Conservation (phyloP, 2,888 invertebrate genomes). For the Bombyx huttoni region DNA sequence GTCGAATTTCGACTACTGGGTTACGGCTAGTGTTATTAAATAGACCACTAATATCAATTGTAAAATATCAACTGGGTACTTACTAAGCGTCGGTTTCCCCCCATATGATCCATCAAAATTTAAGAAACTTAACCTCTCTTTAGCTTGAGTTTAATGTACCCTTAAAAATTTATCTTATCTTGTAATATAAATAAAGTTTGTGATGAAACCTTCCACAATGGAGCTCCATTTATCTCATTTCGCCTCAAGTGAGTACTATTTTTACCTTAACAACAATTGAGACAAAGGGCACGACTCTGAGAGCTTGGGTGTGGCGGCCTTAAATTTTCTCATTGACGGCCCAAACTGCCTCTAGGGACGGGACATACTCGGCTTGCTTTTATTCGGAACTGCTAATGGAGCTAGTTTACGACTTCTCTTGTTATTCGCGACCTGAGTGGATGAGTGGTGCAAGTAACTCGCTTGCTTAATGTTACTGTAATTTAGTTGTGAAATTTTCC, state of each 20-base stretch:
- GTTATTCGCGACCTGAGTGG: slow-evolving; percentile 59
- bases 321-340: slow-evolving; percentile 73
- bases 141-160: too few relatives aligned
- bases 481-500: not conserved
- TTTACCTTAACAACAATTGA: slow-evolving; percentile 43
- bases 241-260: not conserved
- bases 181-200: too few relatives aligned
- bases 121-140: too few relatives aligned
- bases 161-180: too few relatives aligned
- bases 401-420: slow-evolving; percentile 62
- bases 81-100: too few relatives aligned
- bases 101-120: too few relatives aligned
- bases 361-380: slow-evolving; percentile 68
- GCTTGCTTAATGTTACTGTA: not conserved
- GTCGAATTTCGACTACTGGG: too few relatives aligned
- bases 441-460: not conserved
- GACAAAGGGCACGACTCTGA: slow-evolving; percentile 69
- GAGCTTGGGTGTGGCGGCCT: slow-evolving; percentile 69
- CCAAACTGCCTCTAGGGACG: slow-evolving; percentile 67
- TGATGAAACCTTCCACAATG: not conserved
- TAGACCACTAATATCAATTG: too few relatives aligned
- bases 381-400: slow-evolving; percentile 71
- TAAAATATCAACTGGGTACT: too few relatives aligned
- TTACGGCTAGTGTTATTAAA: too few relatives aligned
- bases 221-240: not conserved